These are phyloP conservation scores for Caenorhabditis doughertyi DNA, from an alignment of 2,888 invertebrate genomes.

Conservation along the genomic window DNA sequence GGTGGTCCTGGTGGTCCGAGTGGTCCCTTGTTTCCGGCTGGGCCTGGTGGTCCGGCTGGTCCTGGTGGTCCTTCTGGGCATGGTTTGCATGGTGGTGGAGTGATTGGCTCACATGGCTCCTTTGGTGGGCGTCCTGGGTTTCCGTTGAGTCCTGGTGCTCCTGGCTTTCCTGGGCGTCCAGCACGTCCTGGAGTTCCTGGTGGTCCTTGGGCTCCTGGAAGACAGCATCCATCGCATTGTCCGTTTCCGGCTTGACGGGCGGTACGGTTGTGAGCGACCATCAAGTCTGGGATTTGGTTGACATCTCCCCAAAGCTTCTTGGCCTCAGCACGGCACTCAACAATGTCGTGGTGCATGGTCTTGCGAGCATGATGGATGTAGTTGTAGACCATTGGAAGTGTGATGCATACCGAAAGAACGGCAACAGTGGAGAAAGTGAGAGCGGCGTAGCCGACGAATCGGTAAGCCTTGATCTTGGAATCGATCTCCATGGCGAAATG, in stretches of 20 bases:
- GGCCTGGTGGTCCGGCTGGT: constrained; percentile 74
- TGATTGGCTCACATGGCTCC: constrained; percentile 80
- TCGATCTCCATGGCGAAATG: constrained; percentile 68
- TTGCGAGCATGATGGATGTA: constrained; percentile 74
- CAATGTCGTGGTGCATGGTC: constrained; percentile 74
- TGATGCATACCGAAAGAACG: constrained; percentile 69
- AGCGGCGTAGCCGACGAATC: constrained; percentile 82
- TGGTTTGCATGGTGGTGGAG: constrained; percentile 82
- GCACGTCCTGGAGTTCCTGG: constrained; percentile 79
- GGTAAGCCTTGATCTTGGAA: constrained; percentile 78
- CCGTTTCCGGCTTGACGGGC: constrained; percentile 73
- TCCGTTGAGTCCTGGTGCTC: constrained; percentile 81
- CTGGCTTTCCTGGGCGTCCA: constrained; percentile 81
- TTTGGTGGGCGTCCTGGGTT: constrained; percentile 81
- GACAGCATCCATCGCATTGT: constrained; percentile 76
- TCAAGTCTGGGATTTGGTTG: constrained; percentile 71
- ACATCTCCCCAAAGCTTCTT: constrained; percentile 79
- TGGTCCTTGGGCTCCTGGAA: constrained; percentile 79
- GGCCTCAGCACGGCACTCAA: constrained; percentile 75
- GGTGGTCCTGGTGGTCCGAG: constrained; percentile 72
- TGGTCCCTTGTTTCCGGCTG: constrained; percentile 74
- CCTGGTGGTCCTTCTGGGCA: constrained; percentile 78
- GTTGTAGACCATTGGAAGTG: constrained; percentile 78
- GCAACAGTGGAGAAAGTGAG: constrained; percentile 78
- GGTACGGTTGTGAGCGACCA: constrained; percentile 74